Base-by-base conservation (phyloP, 2,113 vertebrate genomes). In the Scartelaos histophorus region DNA sequence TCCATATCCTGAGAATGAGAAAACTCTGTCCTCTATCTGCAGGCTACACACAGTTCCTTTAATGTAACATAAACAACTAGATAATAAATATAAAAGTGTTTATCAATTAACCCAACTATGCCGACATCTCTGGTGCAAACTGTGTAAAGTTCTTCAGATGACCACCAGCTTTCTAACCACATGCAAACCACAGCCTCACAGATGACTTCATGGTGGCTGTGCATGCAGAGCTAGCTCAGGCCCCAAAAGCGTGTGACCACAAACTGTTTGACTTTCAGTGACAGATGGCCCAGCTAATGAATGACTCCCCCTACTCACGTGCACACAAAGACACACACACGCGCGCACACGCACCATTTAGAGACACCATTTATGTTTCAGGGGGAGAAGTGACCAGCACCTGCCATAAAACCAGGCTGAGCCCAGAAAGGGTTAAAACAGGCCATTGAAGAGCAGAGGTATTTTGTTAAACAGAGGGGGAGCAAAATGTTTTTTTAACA, bases 321-420 rank as follows among this genome's bases (percentile, higher is more conserved):
- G 13, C 47, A 13, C 13, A 16, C 47, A 49, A 21, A 2, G 2
- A 4, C 74, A 22, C 58, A 71, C 73, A 53, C 53, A 54, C 53
- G 9, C 10, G 13, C 10, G 13, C 56, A 24, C 56, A 13, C 12
- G 5, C 74, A 34, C 60, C 38, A 49, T 57, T 64, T 49, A 74
- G 78, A 65, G 81, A 84, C 83, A 76, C 81, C 65, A 76, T 85
- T 75, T 24, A 70, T 79, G 71, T 81, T 60, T 86, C 13, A 10
- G 3, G 19, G 46, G 3, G 49, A 51, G 3, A 0, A 35, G 46
- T 54, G 35, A 74, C 74, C 5, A 25, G 60, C 73, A 73, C 64
- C 70, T 69, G 58, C 70, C 51, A 47, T 24, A 54, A 47, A 21
- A 19, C n/a, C 22, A 35, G 22, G 66, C 6, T 24, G 62, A 75